phyloP scores from a whole-genome alignment of 92 coral and sea anemone species.

The Paragorgia papillata region DNA sequence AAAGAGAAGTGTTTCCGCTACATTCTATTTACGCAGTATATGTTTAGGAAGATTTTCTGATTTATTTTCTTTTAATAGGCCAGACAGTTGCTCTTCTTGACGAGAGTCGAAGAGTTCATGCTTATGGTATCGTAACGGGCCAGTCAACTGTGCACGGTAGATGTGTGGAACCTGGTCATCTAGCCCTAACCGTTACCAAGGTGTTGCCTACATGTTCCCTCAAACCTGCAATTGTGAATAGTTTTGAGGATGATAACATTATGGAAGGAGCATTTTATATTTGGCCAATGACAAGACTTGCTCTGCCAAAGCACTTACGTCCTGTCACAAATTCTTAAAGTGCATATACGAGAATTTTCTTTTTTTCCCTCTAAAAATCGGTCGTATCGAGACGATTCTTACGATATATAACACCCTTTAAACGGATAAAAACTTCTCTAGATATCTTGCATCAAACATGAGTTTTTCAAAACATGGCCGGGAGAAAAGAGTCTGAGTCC shows the following conservation, averaged over 20 bases:
- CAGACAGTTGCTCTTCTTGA: background rate
- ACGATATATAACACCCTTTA: too few relatives aligned
- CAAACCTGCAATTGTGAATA: background rate
- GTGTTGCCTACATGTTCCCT: slow-evolving; percentile 4
- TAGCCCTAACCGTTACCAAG: background rate
- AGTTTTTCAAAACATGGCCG: too few relatives aligned
- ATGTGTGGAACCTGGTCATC: background rate
- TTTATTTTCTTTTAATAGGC: slow-evolving; percentile 1
- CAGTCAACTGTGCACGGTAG: slow-evolving; percentile 12
- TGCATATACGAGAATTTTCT: too few relatives aligned
- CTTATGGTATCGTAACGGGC: slow-evolving; percentile 9
- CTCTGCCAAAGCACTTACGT: background rate
- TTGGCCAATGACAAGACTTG: slow-evolving; percentile 6
- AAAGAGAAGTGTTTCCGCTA: too few relatives aligned
- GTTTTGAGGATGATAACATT: slow-evolving; percentile 1
- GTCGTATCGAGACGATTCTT: too few relatives aligned
- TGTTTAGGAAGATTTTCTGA: background rate
- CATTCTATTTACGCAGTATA: too few relatives aligned
- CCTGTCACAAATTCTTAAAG: background rate
- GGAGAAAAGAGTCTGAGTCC: too few relatives aligned
- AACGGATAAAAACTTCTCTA: too few relatives aligned
- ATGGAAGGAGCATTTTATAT: slow-evolving; percentile 1
- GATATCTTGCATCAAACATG: too few relatives aligned
- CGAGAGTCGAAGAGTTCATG: background rate
- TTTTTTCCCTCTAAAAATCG: too few relatives aligned